Percentiles rank a stretch among this genome's conserved stretches.
Conservation (phyloP, 2,888 invertebrate species). For the Hydraecia micacea region DNA sequence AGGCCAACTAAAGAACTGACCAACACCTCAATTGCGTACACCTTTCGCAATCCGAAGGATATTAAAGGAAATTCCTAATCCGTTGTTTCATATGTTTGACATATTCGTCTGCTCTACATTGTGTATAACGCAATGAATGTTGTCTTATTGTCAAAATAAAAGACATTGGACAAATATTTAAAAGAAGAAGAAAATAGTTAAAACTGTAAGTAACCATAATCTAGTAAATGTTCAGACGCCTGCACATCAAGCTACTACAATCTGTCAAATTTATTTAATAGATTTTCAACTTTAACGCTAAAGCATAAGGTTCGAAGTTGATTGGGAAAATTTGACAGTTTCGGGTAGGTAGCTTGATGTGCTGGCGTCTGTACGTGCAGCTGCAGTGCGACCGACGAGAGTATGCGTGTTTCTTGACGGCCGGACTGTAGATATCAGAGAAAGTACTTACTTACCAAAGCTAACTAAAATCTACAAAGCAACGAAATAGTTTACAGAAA, state of each 20-base stretch:
- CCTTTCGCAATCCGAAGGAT: neutral
- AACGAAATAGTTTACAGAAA: neutral
- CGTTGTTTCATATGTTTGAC: neutral
- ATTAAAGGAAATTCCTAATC: neutral
- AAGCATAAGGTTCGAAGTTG: too few relatives aligned
- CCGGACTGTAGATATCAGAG: neutral
- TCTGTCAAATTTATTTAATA: too few relatives aligned
- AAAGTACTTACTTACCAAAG: neutral
- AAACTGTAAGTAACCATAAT: neutral
- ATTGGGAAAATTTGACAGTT: too few relatives aligned
- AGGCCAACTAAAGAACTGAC: neutral
- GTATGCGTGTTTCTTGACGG: too few relatives aligned
- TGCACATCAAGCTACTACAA: too few relatives aligned
- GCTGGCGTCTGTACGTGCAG: neutral
- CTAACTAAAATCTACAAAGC: neutral
- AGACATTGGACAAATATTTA: neutral
- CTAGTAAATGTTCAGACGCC: neutral
- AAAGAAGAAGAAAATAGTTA: neutral
- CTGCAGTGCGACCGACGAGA: too few relatives aligned
- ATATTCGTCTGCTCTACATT: neutral
- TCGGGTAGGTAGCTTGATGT: too few relatives aligned
- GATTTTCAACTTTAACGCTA: too few relatives aligned
- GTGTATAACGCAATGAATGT: neutral
- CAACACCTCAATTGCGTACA: neutral
- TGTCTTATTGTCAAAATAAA: neutral